These are phyloP conservation scores for Gasteruption jaculator DNA, from an alignment of 2,888 invertebrate genomes.

Conservation along the genomic window DNA sequence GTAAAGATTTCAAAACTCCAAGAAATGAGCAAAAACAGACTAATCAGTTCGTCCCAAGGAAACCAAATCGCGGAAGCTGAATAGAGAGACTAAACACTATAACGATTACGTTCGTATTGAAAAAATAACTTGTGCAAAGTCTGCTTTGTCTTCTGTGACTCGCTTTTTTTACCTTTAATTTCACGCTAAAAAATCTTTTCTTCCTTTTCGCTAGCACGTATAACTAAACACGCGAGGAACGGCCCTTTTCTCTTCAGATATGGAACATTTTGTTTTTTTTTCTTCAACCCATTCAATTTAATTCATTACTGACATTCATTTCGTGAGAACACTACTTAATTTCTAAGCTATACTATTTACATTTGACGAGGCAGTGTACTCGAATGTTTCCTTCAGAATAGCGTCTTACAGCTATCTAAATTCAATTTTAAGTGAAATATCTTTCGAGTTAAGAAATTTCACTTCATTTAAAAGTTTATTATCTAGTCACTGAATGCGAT, in stretches of 20 bases:
- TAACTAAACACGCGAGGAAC: constrained; percentile 31
- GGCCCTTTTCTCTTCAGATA: constrained; percentile 17
- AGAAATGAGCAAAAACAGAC: too few species aligned
- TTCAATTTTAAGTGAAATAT: too few species aligned
- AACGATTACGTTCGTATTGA: constrained; percentile 37
- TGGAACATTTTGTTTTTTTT: constrained; percentile 11
- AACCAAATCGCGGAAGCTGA: constrained; percentile 31
- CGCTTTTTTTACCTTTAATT: constrained; percentile 26
- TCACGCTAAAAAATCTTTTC: constrained; percentile 28
- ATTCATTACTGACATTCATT: constrained; percentile 26
- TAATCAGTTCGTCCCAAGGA: constrained; percentile 15
- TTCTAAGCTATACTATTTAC: constrained; percentile 44
- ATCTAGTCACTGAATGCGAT: too few species aligned
- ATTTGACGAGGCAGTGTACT: constrained; percentile 30
- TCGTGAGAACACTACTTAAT: constrained; percentile 29
- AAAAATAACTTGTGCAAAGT: constrained; percentile 39
- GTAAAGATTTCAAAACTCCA: too few species aligned
- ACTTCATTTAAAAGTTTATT: too few species aligned
- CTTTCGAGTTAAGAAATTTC: too few species aligned
- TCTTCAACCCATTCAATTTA: constrained; percentile 12
- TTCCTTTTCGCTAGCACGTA: constrained; percentile 28
- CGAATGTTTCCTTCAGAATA: constrained; percentile 34
- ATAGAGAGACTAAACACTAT: constrained; percentile 30
- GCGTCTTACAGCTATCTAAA: too few species aligned
- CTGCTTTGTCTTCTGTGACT: too few species aligned